Evolutionary conservation across 2,888 invertebrate species (phyloP), one percentile per base, ranked within the genome.

Genomic region (Chloromyia formosa): DNA sequence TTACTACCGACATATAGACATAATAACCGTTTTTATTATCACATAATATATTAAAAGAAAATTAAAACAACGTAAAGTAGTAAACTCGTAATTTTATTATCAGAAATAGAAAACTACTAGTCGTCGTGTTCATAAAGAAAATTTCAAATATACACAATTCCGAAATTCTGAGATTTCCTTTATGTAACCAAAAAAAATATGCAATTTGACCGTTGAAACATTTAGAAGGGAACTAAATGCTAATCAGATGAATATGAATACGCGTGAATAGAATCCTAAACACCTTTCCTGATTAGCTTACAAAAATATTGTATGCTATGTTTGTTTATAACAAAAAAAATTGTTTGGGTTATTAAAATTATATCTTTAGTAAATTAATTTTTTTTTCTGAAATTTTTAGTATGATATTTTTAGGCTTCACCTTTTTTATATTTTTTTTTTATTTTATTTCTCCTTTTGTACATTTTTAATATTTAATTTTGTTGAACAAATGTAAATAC

Each of bases 401-500:
- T 56, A 18, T 56, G 14, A 16, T 22, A 10, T 56, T 56, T 40
- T n/a, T 62, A 60, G 62, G 40, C 23, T 62, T 62, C 23, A 62
- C n/a, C 20, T n/a, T 62, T 62, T 62, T 35, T 49, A n/a, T 66
- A 45, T 66, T 66, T 45, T 49, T 9, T n/a, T 64, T 5, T 64
- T 61, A 12, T 61, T 27, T 23, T 3, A 20, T 27, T 62, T 62
- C 18, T 4, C 7, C 62, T 45, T 66, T n/a, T 20, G 27, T 16
- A 53, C 35, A 16, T 62, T 62, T 42, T 16, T 42, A 35, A 42
- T 62, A 62, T 62, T 62, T 62, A n/a, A n/a, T 62, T n/a, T 23
- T 60, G 18, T 60, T 66, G 22, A 66, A 45, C 16, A 66, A 22
- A 66, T 66, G 66, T 49, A 66, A 49, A 45, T 62, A 62, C 40